phyloP scores from a whole-genome alignment of 2,888 invertebrate species.

The Tiliacea aurago region DNA sequence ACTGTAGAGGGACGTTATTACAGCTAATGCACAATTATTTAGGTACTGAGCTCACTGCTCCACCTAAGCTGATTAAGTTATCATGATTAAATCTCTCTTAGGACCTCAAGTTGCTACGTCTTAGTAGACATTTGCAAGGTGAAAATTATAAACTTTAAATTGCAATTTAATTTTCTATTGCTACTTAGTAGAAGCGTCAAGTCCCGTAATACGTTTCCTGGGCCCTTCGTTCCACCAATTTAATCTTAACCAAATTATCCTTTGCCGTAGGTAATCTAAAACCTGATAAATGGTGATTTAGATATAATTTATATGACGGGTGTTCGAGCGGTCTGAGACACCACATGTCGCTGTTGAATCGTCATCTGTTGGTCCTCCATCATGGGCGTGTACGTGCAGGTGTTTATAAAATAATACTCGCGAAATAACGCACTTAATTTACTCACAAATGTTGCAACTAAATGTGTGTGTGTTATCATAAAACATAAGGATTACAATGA shows the following conservation, averaged over 20 bases:
- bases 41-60: neutral
- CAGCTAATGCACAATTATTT: no score
- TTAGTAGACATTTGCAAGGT: neutral
- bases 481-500: no score
- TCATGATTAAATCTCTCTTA: conserved; percentile 12
- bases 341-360: no score
- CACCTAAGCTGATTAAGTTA: conserved; percentile 13
- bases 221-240: neutral
- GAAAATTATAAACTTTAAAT: conserved; percentile 42
- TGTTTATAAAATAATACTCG: no score
- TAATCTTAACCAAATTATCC: neutral
- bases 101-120: conserved; percentile 1
- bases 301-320: no score
- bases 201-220: neutral
- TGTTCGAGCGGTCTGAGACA: no score
- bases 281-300: neutral
- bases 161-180: conserved; percentile 37
- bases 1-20: no score
- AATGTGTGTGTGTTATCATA: no score
- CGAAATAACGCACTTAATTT: no score
- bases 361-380: no score
- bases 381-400: no score
- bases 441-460: no score
- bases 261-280: neutral
- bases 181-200: neutral